Percentiles rank a stretch among this genome's conserved stretches.
phyloP scores from a whole-genome alignment of 2,113 vertebrate species.

The Prochilodus magdalenae region DNA sequence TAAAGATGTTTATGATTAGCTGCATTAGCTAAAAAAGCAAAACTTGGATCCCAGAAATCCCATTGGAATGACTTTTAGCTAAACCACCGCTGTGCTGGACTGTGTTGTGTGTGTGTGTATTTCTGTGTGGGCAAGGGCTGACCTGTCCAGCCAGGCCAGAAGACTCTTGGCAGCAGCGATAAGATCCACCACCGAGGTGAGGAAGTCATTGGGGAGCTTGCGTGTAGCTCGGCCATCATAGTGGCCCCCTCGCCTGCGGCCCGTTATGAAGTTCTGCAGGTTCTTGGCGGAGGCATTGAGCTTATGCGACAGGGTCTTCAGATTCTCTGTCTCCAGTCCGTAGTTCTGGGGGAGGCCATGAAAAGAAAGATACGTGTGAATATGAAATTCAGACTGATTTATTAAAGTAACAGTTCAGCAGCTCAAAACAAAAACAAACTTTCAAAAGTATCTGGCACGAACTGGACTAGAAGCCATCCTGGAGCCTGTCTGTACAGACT shows the following conservation, averaged over 20 bases:
- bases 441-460: not conserved
- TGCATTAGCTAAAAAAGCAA: too few relatives aligned
- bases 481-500: not conserved
- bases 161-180: conserved; percentile 95
- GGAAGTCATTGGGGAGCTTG: conserved; percentile 94
- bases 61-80: too few relatives aligned
- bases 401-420: not conserved
- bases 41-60: too few relatives aligned
- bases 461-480: not conserved
- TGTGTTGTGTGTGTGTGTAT: not conserved
- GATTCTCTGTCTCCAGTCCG: conserved; percentile 94
- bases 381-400: not conserved
- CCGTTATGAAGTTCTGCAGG: conserved; percentile 93
- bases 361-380: conserved; percentile 6
- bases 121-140: conserved; percentile 58
- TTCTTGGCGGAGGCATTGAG: conserved; percentile 91
- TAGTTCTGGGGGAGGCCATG: conserved; percentile 84
- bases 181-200: conserved; percentile 96
- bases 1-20: too few relatives aligned
- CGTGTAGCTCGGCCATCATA: conserved; percentile 88
- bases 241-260: conserved; percentile 83
- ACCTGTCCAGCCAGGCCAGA: conserved; percentile 95
- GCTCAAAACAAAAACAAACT: not conserved
- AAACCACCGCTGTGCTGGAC: too few relatives aligned
- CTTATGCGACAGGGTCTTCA: conserved; percentile 94